Evolutionary conservation across 2,888 invertebrate genomes (phyloP), one percentile per base, ranked within the genome.

Genomic region (Uloborus plumipes): DNA sequence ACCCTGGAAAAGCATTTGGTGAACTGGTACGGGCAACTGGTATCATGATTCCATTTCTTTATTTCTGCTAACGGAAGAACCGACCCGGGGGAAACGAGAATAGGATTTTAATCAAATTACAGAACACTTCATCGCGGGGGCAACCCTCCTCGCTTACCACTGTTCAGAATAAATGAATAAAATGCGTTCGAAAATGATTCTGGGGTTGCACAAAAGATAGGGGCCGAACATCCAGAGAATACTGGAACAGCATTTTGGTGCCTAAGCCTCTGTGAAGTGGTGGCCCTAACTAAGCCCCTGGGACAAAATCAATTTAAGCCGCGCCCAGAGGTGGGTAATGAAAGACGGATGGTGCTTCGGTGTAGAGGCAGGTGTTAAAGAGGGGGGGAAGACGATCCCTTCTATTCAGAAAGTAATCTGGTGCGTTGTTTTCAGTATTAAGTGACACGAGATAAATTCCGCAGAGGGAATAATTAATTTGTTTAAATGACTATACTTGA

Each of bases 281-380:
- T 61, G 18, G 67, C 66, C 55, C 72, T 80, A 69, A 69, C 69
- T 74, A 74, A 74, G 74, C 74, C 80, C 80, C 70, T n/a, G 74
- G 59, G 78, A 78, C 78, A 66, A 72, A 81, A 81, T 81, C 80
- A 81, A 81, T 81, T 81, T 81, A 74, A 69, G 70, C 18, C 74
- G 15, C 73, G 16, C 39, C 16, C 20, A 58, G 49, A 26, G 59
- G 69, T 66, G 69, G 49, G 80, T 80, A 80, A 80, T 80, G 80
- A 80, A 80, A 75, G 74, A 74, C 74, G 69, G 80, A 78, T 78
- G 71, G 71, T 39, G 39, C 39, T 39, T 39, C 39, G 39, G 7
- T 39, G 39, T 39, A 39, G 39, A 39, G 39, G 39, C 39, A 39
- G 39, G 39, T 39, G 39, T 39, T 39, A 39, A 39, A 39, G 39